These are phyloP conservation scores for Brachyistius frenatus DNA, from an alignment of 2,113 vertebrate genomes.

Conservation along the genomic window DNA sequence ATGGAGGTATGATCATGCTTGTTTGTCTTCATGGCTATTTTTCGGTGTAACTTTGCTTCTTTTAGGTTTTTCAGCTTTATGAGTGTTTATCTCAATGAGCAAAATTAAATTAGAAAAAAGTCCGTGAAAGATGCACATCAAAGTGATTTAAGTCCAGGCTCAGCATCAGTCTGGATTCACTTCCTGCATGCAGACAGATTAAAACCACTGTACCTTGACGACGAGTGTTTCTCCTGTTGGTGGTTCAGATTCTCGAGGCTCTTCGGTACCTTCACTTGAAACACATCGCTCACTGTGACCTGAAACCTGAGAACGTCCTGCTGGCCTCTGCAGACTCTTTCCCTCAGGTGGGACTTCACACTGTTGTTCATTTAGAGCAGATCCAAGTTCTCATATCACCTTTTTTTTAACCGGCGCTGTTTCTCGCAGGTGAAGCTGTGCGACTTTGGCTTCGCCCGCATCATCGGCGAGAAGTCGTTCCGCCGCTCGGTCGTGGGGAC, in stretches of 20 bases:
- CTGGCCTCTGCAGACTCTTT: slow-evolving; percentile 80
- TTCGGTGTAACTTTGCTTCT: too few relatives aligned
- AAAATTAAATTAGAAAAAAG: too few relatives aligned
- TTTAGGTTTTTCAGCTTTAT: too few relatives aligned
- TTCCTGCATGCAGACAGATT: too few relatives aligned
- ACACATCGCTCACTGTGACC: slow-evolving; percentile 85
- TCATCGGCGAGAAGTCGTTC: slow-evolving; percentile 87
- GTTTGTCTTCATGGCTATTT: not conserved
- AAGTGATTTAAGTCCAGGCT: too few relatives aligned
- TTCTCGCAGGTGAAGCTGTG: slow-evolving; percentile 83
- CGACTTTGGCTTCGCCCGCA: slow-evolving; percentile 86
- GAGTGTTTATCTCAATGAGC: too few relatives aligned
- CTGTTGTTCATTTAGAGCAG: not conserved
- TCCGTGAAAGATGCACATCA: too few relatives aligned
- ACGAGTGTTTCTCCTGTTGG: not conserved
- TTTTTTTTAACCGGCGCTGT: not conserved
- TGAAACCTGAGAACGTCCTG: slow-evolving; percentile 86
- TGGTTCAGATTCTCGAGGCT: slow-evolving; percentile 82
- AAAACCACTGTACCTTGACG: too few relatives aligned
- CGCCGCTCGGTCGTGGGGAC: slow-evolving; percentile 84
- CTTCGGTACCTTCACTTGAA: slow-evolving; percentile 84
- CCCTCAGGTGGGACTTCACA: slow-evolving; percentile 75
- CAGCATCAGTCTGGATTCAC: too few relatives aligned
- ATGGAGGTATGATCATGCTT: too few relatives aligned
- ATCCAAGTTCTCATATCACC: fast-evolving